phyloP scores from a whole-genome alignment of 2,113 vertebrate species.

The Loxodonta africana region DNA sequence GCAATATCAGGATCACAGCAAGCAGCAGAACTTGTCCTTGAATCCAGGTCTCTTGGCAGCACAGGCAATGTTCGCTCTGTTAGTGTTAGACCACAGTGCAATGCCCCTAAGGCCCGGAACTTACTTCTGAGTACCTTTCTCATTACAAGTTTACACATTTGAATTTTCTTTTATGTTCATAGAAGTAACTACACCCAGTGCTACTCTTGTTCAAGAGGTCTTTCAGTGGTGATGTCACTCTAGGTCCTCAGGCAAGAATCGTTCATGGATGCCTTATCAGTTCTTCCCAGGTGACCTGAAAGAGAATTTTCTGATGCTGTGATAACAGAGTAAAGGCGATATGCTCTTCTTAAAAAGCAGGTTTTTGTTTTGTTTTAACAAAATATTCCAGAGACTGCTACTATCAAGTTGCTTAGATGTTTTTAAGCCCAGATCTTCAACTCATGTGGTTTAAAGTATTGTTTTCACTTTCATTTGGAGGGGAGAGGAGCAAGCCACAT shows the following conservation, averaged over 20 bases:
- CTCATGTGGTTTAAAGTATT: neutral
- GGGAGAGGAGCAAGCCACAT: neutral
- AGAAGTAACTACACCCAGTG: neutral
- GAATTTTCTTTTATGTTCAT: neutral
- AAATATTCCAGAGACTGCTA: neutral
- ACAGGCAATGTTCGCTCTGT: neutral
- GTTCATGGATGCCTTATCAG: neutral
- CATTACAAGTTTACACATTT: neutral
- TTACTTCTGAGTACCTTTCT: conserved; percentile 37
- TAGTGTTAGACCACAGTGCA: neutral
- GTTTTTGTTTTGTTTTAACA: neutral
- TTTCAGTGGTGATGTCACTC: neutral
- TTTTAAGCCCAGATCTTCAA: conserved; percentile 36
- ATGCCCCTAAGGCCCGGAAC: neutral
- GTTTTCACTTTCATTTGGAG: conserved; percentile 13
- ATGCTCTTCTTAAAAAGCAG: neutral
- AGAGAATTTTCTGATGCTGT: neutral
- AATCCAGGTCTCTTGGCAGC: conserved; percentile 39
- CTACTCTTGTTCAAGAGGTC: neutral
- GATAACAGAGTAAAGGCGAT: neutral
- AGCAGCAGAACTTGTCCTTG: conserved; percentile 32
- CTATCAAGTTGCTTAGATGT: neutral
- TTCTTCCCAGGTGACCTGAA: neutral
- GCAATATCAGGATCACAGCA: neutral
- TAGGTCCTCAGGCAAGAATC: neutral